Evolutionary conservation across 2,113 vertebrate species (phyloP), one percentile per base, ranked within the genome.

Genomic region (Microtus richardsoni): DNA sequence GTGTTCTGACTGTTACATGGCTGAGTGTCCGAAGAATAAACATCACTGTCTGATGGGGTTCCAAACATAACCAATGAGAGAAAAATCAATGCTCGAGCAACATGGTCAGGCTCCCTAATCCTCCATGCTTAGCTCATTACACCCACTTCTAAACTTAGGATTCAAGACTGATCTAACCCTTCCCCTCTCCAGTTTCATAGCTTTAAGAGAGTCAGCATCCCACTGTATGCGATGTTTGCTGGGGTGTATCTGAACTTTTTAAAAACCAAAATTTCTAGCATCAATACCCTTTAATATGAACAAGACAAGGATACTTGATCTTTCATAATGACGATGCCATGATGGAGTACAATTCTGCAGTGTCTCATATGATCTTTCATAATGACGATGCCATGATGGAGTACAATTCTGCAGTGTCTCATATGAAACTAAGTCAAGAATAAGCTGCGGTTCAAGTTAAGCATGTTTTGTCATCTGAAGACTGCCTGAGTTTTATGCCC

Each of bases 381-480:
- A 70, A 74, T 52, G 64, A 77, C 74, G 68, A 87, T 5, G 26
- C 39, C 58, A 36, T 83, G 86, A 44, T n/a, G 11, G 39, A 66
- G 1, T 62, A 71, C 94, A 73, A 91, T 54, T 92, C 74, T 84
- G 6, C 12, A 90, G 62, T 73, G 77, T 91, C 39, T 44, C 78
- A 87, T 70, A 77, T 94, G 75, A 91, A 39, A 58, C 62, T 83
- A 82, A 90, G 73, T 54, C 62, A 79, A 60, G 14, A 93, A 94
- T 70, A 93, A 44, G 88, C n/a, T 85, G 52, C 47, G 7, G 22
- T 91, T 58, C 64, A 2, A 64, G 28, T 77, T 93, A 66, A 73
- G 33, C 21, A 93, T 39, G 83, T 80, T 95, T 89, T 91, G 88
- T 22, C 64, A 75, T 91, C 62, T 91, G 13, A 96, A 95, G 85